Evolutionary conservation across 2,888 invertebrate genomes (phyloP).

Genomic region (Dysmachus trigonus): DNA sequence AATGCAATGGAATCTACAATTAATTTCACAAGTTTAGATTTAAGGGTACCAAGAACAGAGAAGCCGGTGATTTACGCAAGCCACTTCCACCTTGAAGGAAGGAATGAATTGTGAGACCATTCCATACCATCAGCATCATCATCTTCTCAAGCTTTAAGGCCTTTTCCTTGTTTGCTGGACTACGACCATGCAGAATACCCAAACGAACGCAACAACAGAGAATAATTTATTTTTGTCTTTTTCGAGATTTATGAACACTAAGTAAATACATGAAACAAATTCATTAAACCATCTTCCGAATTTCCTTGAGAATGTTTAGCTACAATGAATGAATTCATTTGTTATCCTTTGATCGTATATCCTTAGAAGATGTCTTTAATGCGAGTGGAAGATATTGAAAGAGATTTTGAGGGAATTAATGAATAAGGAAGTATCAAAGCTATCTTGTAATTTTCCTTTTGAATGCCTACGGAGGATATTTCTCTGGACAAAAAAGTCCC

Average conservation of each 20-base stretch:
- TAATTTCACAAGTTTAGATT: neutral
- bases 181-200: neutral
- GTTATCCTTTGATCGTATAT: neutral
- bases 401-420: neutral
- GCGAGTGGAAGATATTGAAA: neutral
- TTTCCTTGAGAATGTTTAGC: neutral
- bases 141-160: neutral
- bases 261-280: neutral
- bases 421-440: neutral
- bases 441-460: neutral
- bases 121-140: no score
- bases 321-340: neutral
- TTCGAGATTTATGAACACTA: neutral
- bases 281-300: neutral
- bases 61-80: neutral
- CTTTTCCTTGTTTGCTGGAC: neutral
- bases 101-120: neutral
- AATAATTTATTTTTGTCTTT: neutral
- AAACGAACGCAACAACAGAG: neutral
- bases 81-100: neutral
- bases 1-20: neutral
- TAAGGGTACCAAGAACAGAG: neutral
- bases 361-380: neutral
- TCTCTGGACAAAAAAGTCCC: no score
- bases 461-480: neutral